Conservation (phyloP, 2,797 vertebrate species). For the Aulostomus chinensis region DNA sequence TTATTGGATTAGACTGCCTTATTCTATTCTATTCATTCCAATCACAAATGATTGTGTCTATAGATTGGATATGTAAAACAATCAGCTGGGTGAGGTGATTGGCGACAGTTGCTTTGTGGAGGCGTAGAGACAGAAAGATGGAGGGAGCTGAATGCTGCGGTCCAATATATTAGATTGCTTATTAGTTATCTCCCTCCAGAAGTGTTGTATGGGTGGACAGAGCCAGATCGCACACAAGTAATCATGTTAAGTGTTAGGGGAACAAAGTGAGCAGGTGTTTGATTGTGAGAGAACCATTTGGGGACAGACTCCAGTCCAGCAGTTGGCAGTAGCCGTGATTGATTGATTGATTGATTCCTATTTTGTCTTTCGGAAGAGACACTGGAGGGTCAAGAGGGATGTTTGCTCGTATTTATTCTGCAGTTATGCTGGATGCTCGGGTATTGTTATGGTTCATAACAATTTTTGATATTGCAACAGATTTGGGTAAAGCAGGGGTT, state of each 20-base stretch:
- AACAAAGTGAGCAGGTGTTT: constrained; percentile 62
- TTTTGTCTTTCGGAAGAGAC: constrained; percentile 15
- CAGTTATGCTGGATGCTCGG: constrained; percentile 8
- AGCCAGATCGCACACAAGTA: constrained; percentile 51
- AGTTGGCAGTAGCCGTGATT: constrained; percentile 45
- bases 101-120: not conserved
- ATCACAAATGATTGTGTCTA: too few relatives aligned
- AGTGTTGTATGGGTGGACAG: constrained; percentile 24
- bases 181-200: constrained; percentile 51
- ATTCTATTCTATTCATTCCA: too few relatives aligned
- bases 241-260: constrained; percentile 54
- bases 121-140: constrained; percentile 13
- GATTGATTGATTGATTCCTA: constrained; percentile 37
- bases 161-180: constrained; percentile 47
- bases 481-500: too few relatives aligned
- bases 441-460: too few relatives aligned
- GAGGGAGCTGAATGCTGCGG: not conserved
- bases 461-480: constrained; percentile 1
- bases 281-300: constrained; percentile 47
- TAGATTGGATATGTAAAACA: too few relatives aligned
- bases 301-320: constrained; percentile 54
- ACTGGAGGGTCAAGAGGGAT: too few relatives aligned
- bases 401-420: constrained; percentile 20
- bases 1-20: too few relatives aligned
- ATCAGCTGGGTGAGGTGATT: constrained; percentile 1